These are phyloP conservation scores for Clepsis dumicolana DNA, from an alignment of 2,888 invertebrate genomes.

Conservation along the genomic window DNA sequence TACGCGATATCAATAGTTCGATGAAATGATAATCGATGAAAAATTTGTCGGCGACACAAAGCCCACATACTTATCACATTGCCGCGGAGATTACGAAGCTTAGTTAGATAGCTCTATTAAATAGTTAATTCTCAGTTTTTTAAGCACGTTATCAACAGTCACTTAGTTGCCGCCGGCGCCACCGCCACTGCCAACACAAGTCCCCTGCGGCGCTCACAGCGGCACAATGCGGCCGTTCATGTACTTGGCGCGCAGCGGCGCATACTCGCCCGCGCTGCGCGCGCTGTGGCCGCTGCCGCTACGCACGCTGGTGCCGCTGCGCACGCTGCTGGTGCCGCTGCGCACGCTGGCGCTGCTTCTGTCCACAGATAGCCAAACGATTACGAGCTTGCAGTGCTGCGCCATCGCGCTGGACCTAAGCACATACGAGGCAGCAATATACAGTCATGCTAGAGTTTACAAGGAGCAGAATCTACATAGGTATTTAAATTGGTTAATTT, in stretches of 20 bases:
- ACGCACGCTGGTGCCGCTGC: constrained; percentile 39
- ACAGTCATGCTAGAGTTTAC: too few species aligned
- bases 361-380: constrained; percentile 41
- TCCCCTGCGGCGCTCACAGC: constrained; percentile 45
- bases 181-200: not conserved
- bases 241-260: not conserved
- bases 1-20: too few species aligned
- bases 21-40: too few species aligned
- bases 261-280: not conserved
- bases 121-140: constrained; percentile 3
- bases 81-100: not conserved
- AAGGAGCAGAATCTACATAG: too few species aligned
- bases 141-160: constrained; percentile 15
- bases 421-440: constrained; percentile 3
- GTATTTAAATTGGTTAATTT: too few species aligned
- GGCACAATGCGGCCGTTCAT: constrained; percentile 61
- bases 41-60: not conserved
- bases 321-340: constrained; percentile 34
- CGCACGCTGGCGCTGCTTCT: constrained; percentile 35
- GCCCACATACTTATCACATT: not conserved
- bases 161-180: not conserved
- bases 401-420: constrained; percentile 23
- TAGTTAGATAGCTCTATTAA: not conserved
- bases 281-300: constrained; percentile 56
- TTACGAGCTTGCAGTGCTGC: constrained; percentile 38